These are phyloP conservation scores for Beroe forskalii DNA, from an alignment of 37 sponge, comb jelly and placozoan species.

Conservation along the genomic window DNA sequence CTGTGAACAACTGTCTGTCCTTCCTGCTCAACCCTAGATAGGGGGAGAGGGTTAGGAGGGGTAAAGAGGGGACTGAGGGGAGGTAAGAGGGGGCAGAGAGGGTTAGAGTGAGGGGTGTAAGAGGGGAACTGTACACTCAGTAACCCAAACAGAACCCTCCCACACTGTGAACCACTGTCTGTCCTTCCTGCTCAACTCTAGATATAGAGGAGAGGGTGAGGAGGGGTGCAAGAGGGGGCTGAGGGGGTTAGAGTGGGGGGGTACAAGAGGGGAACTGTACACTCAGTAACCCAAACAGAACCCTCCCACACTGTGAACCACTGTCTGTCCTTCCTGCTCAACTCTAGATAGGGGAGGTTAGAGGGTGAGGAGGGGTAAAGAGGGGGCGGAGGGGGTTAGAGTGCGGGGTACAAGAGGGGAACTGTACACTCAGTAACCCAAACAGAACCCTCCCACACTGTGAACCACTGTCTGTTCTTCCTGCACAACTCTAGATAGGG, in stretches of 20 bases:
- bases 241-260: too few species aligned
- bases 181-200: constrained; percentile 49
- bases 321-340: constrained; percentile 48
- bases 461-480: constrained; percentile 56
- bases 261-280: too few species aligned
- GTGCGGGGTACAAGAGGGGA: too few species aligned
- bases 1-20: constrained; percentile 65
- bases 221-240: too few species aligned
- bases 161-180: constrained; percentile 62
- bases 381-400: too few species aligned
- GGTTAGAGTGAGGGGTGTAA: too few species aligned
- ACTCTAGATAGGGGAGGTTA: neutral
- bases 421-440: too few species aligned
- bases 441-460: constrained; percentile 37
- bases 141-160: constrained; percentile 57
- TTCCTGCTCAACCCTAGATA: constrained; percentile 41
- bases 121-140: too few species aligned
- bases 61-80: too few species aligned
- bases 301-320: constrained; percentile 49
- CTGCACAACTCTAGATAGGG: neutral
- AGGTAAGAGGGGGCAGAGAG: too few species aligned
- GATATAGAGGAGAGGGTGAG: too few species aligned
- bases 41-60: neutral
- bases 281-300: constrained; percentile 48
- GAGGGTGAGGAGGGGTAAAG: too few species aligned